Evolutionary conservation across 2,797 vertebrate species (phyloP).

Genomic region (Hypotaenidia okinawae): DNA sequence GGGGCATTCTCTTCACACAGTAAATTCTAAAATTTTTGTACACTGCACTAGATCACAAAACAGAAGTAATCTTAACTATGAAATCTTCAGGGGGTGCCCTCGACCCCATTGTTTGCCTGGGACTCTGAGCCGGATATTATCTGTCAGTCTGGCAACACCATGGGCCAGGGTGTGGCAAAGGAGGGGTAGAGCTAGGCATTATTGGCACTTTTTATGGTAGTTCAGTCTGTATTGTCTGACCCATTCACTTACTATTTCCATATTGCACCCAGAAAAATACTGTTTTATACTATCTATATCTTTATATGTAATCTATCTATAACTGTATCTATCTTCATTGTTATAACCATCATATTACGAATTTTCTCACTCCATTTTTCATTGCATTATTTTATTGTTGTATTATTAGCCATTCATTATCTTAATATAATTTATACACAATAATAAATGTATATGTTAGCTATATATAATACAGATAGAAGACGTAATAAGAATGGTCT

Average conservation of each 20-base stretch:
- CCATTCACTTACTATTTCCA: neutral
- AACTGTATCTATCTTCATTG: neutral
- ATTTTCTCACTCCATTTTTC: neutral
- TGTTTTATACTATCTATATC: neutral
- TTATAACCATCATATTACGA: neutral
- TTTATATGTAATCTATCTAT: too few relatives aligned
- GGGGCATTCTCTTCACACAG: neutral
- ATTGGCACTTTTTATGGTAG: neutral
- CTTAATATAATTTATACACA: neutral
- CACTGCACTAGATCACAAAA: neutral
- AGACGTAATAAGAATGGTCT: neutral
- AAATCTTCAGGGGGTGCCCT: neutral
- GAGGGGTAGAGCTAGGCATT: neutral
- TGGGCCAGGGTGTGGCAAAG: neutral
- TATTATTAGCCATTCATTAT: neutral
- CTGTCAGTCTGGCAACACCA: neutral
- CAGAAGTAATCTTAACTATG: neutral
- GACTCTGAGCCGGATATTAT: neutral
- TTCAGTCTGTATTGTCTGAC: neutral
- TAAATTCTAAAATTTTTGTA: neutral
- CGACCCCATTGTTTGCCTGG: too few relatives aligned
- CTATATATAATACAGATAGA: neutral
- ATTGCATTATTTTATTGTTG: neutral
- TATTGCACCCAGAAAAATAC: neutral
- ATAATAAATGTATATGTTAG: neutral